Evolutionary conservation across 2,797 vertebrate genomes (phyloP), one percentile per base, ranked within the genome.

Genomic region (Poecile montanus): DNA sequence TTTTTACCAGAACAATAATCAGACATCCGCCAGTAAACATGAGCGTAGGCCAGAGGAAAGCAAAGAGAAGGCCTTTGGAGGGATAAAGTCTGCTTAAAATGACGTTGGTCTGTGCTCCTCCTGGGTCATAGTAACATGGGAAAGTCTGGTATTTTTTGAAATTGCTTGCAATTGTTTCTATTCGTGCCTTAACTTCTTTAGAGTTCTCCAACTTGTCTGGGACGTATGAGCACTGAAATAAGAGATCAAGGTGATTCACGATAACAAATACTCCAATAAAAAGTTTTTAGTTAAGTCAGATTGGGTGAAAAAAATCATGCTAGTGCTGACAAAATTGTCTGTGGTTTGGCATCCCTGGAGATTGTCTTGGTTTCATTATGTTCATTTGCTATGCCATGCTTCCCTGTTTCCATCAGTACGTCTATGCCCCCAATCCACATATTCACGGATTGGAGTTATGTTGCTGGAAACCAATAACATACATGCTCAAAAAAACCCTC

Each of bases 11-110:
- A 81, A 94, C 81, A 4, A 98, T 96, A 38, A 98, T 90, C 38
- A 98, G 93, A 83, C 98, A 96, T 54, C 98, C 98, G 1, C 98
- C 97, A 2, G 89, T 97, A 68, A 98, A 94, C 96, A 98, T 93
- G 48, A 98, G 97, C 4, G 96, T 97, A 60, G 98, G 98, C 98
- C 98, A 98, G 79, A 98, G 96, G 78, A 98, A 97, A 58, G 94
- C 89, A 40, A 97, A 95, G 36, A 97, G 58, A 10, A 98, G 96
- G 11, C 76, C 66, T 78, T 90, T 96, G 0, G 81, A 96, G 11
- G 96, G 91, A 2, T 98, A 98, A 77, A 97, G 95, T 48, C 97
- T 97, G 77, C 27, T 90, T 74, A 96, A 94, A 84, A 98, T 95
- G 29, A 97, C 97, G 0, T 56, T 97, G 47, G 61, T 89, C 95